Evolutionary conservation across 2,888 invertebrate species (phyloP).

Genomic region (Drosophila greeni): DNA sequence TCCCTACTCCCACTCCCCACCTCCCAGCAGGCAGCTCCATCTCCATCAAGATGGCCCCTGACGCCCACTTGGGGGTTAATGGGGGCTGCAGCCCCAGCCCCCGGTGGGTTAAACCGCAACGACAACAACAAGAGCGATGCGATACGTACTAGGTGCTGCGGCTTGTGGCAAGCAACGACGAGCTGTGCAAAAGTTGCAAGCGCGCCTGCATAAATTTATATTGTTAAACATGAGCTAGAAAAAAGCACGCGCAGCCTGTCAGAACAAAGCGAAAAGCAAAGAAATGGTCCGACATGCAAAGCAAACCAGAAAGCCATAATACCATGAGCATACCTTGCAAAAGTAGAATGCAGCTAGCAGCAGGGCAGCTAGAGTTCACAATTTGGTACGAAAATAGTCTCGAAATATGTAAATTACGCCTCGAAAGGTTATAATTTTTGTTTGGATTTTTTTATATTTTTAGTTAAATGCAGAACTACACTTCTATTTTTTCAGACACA

Average conservation of each 20-base stretch:
- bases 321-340: slow-evolving; percentile 10
- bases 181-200: slow-evolving; percentile 44
- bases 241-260: slow-evolving; percentile 72
- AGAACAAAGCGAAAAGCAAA: slow-evolving; percentile 36
- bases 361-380: slow-evolving; percentile 9
- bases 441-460: background rate
- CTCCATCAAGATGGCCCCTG: slow-evolving; percentile 30
- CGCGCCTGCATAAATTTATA: slow-evolving; percentile 65
- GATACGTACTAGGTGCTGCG: slow-evolving; percentile 56
- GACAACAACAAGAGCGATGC: slow-evolving; percentile 44
- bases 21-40: background rate
- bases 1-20: background rate
- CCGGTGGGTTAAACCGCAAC: slow-evolving; percentile 51
- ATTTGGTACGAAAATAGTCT: background rate
- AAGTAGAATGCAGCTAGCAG: slow-evolving; percentile 20
- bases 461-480: background rate
- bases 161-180: slow-evolving; percentile 35
- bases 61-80: slow-evolving; percentile 18
- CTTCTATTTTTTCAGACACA: background rate
- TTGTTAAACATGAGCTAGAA: slow-evolving; percentile 67
- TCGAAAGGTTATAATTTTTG: background rate
- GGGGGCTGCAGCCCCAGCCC: background rate
- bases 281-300: slow-evolving; percentile 33
- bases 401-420: background rate
- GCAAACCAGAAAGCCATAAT: slow-evolving; percentile 15